A percentile compares a stretch with the other conserved stretches of the same genome.
Evolutionary conservation across 2,888 invertebrate genomes (phyloP).

Genomic region (Papilio protenor): DNA sequence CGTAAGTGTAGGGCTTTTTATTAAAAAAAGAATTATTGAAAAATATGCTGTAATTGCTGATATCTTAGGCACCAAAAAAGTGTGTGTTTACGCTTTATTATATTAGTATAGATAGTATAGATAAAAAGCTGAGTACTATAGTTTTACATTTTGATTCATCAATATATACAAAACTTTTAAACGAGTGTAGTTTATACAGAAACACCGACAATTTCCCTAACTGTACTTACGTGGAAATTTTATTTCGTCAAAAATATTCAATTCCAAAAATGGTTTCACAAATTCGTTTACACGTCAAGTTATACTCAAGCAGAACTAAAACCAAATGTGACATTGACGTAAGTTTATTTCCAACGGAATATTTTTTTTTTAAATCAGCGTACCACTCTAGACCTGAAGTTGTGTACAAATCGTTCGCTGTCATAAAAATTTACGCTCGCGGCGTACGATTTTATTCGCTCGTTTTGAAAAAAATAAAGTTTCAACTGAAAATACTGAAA

Average conservation of each 20-base stretch:
- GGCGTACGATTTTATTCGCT: background rate
- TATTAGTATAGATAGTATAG: no score
- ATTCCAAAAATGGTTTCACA: background rate
- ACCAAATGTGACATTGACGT: background rate
- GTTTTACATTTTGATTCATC: no score
- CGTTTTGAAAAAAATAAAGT: constrained; percentile 6
- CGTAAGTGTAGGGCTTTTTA: no score
- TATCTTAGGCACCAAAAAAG: no score
- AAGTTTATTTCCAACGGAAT: background rate
- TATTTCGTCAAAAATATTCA: background rate
- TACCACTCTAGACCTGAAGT: background rate
- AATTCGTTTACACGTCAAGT: background rate
- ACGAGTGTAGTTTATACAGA: no score
- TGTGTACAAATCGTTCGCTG: constrained; percentile 9
- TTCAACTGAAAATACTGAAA: constrained; percentile 14
- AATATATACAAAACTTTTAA: no score
- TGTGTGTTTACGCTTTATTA: no score
- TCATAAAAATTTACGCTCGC: constrained; percentile 14
- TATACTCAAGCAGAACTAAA: background rate
- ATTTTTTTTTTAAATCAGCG: background rate
- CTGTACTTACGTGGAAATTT: background rate
- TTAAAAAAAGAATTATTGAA: no score
- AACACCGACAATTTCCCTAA: no score
- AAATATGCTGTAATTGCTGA: no score
- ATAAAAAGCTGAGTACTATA: no score